phyloP scores from a whole-genome alignment of 2,797 vertebrate species.

The Sibirionetta formosa region DNA sequence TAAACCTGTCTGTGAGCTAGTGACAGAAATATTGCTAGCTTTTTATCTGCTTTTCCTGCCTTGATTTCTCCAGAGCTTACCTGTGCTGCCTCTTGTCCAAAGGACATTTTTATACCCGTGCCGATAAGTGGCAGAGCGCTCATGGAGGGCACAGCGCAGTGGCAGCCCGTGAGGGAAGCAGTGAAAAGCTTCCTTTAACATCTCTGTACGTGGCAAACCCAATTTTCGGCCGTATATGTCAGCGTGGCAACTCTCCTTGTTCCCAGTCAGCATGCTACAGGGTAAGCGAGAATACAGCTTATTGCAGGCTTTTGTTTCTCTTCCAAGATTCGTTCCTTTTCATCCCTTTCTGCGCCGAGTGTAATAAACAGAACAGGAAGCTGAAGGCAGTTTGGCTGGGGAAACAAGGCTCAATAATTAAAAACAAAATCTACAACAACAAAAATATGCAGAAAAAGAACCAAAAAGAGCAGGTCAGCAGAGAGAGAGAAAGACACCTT shows the following conservation, averaged over 20 bases:
- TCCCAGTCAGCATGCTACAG: constrained; percentile 38
- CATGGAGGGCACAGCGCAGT: neutral
- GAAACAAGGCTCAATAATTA: constrained; percentile 49
- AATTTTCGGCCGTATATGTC: constrained; percentile 43
- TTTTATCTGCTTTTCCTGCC: constrained; percentile 46
- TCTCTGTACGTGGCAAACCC: neutral
- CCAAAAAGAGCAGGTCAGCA: neutral
- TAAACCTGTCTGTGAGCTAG: neutral
- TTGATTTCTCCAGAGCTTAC: constrained; percentile 55
- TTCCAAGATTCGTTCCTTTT: constrained; percentile 50
- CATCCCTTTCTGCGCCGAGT: constrained; percentile 36
- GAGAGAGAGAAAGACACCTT: neutral
- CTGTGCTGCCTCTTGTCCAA: constrained; percentile 37
- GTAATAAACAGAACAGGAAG: constrained; percentile 59
- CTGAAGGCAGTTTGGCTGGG: constrained; percentile 52
- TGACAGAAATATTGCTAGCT: constrained; percentile 1
- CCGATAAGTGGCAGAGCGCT: neutral
- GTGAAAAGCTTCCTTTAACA: constrained; percentile 31
- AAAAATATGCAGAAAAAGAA: neutral
- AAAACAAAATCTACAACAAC: neutral
- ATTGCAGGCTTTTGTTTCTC: constrained; percentile 64
- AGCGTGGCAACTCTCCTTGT: constrained; percentile 37
- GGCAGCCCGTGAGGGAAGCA: neutral
- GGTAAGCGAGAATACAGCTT: constrained; percentile 56
- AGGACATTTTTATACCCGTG: constrained; percentile 40